Percentiles rank a stretch among this genome's conserved stretches.
Conservation (phyloP, 2,797 vertebrate species). For the Danio albolineatus region DNA sequence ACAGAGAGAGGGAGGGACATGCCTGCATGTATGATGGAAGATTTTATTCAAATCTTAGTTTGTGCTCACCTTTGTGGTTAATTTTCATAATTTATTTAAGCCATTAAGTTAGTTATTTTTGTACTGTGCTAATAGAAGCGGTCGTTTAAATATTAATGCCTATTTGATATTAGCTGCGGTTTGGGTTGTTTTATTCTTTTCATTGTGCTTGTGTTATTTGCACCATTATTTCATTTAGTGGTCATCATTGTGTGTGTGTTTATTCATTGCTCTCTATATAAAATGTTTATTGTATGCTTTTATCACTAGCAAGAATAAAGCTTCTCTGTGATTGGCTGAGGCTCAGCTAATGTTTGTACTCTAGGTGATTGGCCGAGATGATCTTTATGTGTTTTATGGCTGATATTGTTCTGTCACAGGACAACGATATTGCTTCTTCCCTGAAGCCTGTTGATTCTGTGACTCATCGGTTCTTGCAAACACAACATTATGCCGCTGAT, state of each 20-base stretch:
- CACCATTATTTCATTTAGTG: no score
- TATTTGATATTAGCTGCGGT: no score
- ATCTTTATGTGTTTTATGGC: neutral
- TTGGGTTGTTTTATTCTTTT: neutral
- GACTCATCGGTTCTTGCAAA: slow-evolving; percentile 15
- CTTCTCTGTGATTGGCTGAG: slow-evolving; percentile 17
- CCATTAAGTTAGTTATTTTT: neutral
- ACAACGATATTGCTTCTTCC: slow-evolving; percentile 24
- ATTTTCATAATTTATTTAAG: neutral
- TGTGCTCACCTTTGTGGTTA: neutral
- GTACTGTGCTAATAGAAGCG: neutral
- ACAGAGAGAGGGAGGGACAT: slow-evolving; percentile 15
- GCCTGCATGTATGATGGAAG: neutral
- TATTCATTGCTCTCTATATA: no score
- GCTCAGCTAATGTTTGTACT: slow-evolving; percentile 3
- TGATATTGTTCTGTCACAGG: slow-evolving; percentile 22
- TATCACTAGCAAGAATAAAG: neutral
- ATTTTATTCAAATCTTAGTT: neutral
- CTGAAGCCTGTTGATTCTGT: slow-evolving; percentile 27
- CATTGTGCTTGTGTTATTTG: no score
- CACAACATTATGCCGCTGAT: slow-evolving; percentile 16
- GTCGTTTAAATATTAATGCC: no score
- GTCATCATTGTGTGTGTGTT: no score
- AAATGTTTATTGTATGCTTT: neutral
- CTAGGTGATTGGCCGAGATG: neutral